Percentiles rank a stretch among this genome's conserved stretches.
phyloP scores from a whole-genome alignment of 2,888 invertebrate genomes.

The Clitarchus hookeri region DNA sequence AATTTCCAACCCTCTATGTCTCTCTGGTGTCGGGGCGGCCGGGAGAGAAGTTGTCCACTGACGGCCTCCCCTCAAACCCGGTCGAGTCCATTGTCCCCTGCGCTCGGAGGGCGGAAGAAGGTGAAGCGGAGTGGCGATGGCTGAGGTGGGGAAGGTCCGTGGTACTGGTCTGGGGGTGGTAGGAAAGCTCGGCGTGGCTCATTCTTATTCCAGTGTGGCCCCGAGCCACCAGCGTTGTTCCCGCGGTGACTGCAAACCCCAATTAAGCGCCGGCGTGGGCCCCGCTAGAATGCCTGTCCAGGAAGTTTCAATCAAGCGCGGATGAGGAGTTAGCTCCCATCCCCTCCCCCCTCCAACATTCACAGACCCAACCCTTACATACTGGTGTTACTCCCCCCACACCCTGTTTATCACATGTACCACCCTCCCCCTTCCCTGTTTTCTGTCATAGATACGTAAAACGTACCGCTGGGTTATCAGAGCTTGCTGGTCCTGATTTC shows the following conservation, averaged over 20 bases:
- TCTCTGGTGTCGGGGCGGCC: not conserved
- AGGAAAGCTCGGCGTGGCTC: not conserved
- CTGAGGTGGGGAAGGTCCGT: not conserved
- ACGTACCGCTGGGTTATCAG: too few relatives aligned
- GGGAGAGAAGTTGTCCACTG: not conserved
- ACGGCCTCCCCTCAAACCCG: not conserved
- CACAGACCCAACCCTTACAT: too few relatives aligned
- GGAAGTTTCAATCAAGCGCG: constrained; percentile 14
- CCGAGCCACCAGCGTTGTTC: not conserved
- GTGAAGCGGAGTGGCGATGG: not conserved
- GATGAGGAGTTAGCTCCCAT: not conserved
- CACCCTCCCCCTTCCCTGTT: too few relatives aligned
- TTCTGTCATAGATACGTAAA: too few relatives aligned
- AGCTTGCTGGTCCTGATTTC: too few relatives aligned
- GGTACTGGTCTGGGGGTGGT: not conserved
- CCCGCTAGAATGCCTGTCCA: not conserved
- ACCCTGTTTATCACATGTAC: too few relatives aligned
- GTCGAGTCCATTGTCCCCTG: not conserved
- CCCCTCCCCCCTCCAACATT: too few relatives aligned
- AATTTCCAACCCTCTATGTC: not conserved
- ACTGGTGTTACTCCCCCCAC: too few relatives aligned
- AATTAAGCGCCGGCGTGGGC: not conserved
- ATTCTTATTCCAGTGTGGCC: not conserved
- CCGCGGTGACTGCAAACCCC: not conserved
- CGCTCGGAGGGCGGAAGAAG: not conserved